Evolutionary conservation across 2,113 vertebrate genomes (phyloP).

Genomic region (Zapus hudsonius): DNA sequence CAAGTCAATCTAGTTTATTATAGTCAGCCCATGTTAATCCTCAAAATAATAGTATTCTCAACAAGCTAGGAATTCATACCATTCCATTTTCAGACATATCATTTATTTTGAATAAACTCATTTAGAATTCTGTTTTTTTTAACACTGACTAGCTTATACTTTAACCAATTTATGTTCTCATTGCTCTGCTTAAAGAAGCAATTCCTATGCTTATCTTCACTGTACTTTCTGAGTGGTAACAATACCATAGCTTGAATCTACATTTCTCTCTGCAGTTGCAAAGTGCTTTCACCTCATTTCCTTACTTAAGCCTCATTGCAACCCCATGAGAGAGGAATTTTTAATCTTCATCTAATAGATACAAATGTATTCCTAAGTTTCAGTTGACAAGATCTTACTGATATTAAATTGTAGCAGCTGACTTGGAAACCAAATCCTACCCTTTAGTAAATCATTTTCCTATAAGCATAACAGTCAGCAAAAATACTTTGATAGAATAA

Average conservation of each 20-base stretch:
- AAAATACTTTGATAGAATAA: background rate
- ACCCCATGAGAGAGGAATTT: slow-evolving; percentile 31
- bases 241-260: background rate
- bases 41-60: too few species aligned
- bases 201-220: background rate
- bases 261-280: slow-evolving; percentile 28
- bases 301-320: slow-evolving; percentile 56
- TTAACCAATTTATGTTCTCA: background rate
- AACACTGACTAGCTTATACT: background rate
- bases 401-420: slow-evolving; percentile 26
- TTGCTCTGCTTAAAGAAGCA: background rate
- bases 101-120: slow-evolving; percentile 19
- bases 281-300: slow-evolving; percentile 51
- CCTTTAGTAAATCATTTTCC: background rate
- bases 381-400: slow-evolving; percentile 21
- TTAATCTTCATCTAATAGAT: slow-evolving; percentile 59
- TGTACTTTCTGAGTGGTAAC: background rate
- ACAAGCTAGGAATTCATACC: background rate
- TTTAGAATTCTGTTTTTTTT: slow-evolving; percentile 11
- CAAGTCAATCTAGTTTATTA: too few species aligned
- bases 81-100: background rate
- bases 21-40: too few species aligned
- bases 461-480: background rate
- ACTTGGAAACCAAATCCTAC: background rate
- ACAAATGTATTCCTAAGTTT: slow-evolving; percentile 11